Conservation (phyloP, 2,888 invertebrate genomes). For the Nephrocerus scutellatus region DNA sequence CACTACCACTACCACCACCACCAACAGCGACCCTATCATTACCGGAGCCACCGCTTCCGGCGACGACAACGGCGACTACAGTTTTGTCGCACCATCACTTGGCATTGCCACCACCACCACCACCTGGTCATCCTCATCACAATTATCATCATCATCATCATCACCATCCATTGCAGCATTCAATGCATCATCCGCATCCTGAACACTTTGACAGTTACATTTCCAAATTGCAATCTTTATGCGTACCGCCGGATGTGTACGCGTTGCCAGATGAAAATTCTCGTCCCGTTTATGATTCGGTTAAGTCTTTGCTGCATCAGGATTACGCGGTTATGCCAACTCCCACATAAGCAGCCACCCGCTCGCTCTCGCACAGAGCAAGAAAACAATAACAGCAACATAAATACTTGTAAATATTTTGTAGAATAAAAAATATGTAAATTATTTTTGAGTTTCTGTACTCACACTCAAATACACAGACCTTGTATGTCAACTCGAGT, state of each 20-base stretch:
- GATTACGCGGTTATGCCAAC: conserved; percentile 87
- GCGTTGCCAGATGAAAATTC: conserved; percentile 73
- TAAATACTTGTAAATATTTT: conserved; percentile 3
- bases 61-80: conserved; percentile 32
- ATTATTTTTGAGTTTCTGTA: conserved; percentile 2
- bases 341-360: conserved; percentile 61
- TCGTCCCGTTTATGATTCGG: conserved; percentile 81
- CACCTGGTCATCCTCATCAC: conserved; percentile 20
- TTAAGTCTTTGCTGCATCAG: conserved; percentile 78
- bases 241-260: conserved; percentile 71
- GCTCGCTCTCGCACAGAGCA: neutral
- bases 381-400: neutral
- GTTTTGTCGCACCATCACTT: conserved; percentile 18
- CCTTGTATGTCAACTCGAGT: conserved; percentile 2
- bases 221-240: conserved; percentile 83
- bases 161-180: conserved; percentile 39
- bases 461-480: conserved; percentile 4
- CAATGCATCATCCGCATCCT: conserved; percentile 60
- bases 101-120: conserved; percentile 9
- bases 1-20: conserved; percentile 21
- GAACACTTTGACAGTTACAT: conserved; percentile 92
- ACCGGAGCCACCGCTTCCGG: neutral
- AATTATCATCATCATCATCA: conserved; percentile 28
- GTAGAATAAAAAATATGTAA: neutral
- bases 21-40: conserved; percentile 24